These are phyloP conservation scores for Agonopterix heracliana DNA, from an alignment of 2,888 invertebrate genomes.

Conservation along the genomic window DNA sequence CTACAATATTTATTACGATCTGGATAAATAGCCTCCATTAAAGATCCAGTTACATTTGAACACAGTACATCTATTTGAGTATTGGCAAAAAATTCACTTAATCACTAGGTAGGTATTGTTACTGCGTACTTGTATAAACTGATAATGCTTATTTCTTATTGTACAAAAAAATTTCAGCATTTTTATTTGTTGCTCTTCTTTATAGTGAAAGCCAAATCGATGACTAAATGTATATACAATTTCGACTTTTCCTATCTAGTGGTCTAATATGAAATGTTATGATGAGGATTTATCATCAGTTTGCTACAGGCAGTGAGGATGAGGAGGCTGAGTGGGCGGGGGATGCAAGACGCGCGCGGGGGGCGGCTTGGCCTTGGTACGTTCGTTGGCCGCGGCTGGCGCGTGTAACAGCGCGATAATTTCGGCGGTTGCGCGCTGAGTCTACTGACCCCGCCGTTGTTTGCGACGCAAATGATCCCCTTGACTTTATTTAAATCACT, in stretches of 20 bases:
- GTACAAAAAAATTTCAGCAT: too few relatives aligned
- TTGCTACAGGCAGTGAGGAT: slow-evolving; percentile 17
- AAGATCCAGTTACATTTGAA: slow-evolving; percentile 16
- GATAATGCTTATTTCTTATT: too few relatives aligned
- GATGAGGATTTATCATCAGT: slow-evolving; percentile 9
- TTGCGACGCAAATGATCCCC: slow-evolving; percentile 70
- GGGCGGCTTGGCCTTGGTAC: slow-evolving; percentile 58
- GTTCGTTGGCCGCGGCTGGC: slow-evolving; percentile 59
- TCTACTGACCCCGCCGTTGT: slow-evolving; percentile 71
- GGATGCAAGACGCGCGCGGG: slow-evolving; percentile 13
- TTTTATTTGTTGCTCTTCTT: too few relatives aligned
- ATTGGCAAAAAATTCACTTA: neutral
- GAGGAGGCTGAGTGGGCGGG: slow-evolving; percentile 22
- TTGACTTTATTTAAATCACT: slow-evolving; percentile 71
- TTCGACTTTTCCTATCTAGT: too few relatives aligned
- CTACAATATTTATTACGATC: slow-evolving; percentile 16
- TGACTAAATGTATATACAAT: too few relatives aligned
- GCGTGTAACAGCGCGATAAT: slow-evolving; percentile 63
- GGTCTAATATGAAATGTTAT: neutral
- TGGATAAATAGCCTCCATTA: slow-evolving; percentile 20
- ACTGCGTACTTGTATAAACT: too few relatives aligned
- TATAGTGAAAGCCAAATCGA: too few relatives aligned
- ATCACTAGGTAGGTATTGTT: neutral
- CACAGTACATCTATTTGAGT: neutral
- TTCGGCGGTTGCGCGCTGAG: slow-evolving; percentile 67